phyloP scores from a whole-genome alignment of 2,797 vertebrate species.

The Enteromius mattozi region DNA sequence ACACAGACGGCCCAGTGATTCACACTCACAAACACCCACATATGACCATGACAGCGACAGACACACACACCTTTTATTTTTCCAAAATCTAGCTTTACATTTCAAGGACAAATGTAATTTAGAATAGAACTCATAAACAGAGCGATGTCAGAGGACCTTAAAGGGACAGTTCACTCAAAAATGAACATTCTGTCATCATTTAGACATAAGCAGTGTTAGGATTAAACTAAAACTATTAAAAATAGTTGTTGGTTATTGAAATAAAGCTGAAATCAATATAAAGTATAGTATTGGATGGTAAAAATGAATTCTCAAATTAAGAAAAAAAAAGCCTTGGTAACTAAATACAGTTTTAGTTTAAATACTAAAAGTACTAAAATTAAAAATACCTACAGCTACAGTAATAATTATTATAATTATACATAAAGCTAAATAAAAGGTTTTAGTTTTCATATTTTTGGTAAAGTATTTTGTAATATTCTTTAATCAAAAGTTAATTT shows the following conservation, averaged over 20 bases:
- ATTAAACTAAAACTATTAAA: neutral
- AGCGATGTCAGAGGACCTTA: neutral
- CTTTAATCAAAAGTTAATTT: no score
- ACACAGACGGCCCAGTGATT: slow-evolving; percentile 32
- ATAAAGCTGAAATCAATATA: neutral
- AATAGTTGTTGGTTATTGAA: neutral
- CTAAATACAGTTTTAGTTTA: neutral
- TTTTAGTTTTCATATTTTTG: no score
- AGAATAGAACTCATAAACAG: neutral
- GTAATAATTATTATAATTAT: neutral
- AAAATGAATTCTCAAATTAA: neutral
- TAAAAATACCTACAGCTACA: neutral
- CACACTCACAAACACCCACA: slow-evolving; percentile 30
- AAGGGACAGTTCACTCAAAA: neutral
- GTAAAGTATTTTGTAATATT: no score
- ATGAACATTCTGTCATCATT: neutral
- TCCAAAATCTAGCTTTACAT: neutral
- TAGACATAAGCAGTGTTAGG: neutral
- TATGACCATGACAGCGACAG: neutral
- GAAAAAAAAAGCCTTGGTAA: neutral
- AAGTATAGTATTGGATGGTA: neutral
- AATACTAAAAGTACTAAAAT: neutral
- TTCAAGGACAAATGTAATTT: neutral
- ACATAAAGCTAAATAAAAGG: neutral
- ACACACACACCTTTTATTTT: neutral